A percentile compares a stretch with the other conserved stretches of the same genome.
phyloP scores from a whole-genome alignment of 2,797 vertebrate species.

The Nasua narica region DNA sequence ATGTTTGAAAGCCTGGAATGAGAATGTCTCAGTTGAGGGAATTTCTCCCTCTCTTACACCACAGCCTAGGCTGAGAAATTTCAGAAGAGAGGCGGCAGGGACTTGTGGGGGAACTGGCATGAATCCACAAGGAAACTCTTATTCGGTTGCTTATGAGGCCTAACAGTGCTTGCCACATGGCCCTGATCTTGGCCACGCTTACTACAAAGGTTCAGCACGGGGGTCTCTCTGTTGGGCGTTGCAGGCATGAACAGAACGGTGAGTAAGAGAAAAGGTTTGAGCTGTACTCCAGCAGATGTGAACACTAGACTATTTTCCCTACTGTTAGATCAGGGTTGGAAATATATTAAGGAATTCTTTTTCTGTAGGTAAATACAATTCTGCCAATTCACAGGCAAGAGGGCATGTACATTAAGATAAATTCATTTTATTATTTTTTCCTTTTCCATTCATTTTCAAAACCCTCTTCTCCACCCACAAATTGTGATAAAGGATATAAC shows the following conservation, averaged over 20 bases:
- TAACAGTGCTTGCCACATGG: neutral
- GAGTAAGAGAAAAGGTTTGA: neutral
- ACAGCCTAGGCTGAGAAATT: neutral
- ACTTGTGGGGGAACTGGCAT: neutral
- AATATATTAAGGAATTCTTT: slow-evolving; percentile 14
- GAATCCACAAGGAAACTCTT: neutral
- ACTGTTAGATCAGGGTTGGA: neutral
- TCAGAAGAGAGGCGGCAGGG: neutral
- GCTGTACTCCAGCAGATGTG: neutral
- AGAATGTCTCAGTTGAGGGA: neutral
- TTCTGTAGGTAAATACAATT: slow-evolving; percentile 32
- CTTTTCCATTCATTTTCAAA: neutral
- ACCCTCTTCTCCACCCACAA: neutral
- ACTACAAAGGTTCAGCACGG: neutral
- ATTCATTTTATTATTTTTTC: neutral
- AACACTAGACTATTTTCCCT: neutral
- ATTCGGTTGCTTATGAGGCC: neutral
- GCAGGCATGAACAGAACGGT: neutral
- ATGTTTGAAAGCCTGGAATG: neutral
- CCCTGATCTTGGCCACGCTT: neutral
- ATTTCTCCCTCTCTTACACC: neutral
- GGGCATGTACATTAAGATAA: neutral
- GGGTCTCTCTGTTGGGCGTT: neutral
- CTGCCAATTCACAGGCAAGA: neutral
- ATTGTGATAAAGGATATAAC: neutral